Conservation (phyloP, 2,113 vertebrate genomes). For the Accipiter virgatus region DNA sequence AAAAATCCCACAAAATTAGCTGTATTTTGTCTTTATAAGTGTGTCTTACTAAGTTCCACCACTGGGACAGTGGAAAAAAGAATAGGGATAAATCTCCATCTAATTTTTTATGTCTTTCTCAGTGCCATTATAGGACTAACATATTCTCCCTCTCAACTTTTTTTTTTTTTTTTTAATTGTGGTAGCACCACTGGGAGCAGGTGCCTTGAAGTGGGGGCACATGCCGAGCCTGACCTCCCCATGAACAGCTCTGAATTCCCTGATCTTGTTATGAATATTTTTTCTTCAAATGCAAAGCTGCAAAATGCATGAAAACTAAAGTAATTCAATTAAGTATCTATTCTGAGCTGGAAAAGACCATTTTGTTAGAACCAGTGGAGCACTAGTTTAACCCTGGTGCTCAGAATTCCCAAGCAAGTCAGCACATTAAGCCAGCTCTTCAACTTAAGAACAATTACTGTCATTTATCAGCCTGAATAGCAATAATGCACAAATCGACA, state of each 20-base stretch:
- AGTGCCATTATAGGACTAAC: neutral
- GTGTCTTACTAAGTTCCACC: neutral
- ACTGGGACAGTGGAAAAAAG: neutral
- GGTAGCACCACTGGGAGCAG: neutral
- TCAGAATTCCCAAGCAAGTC: constrained; percentile 82
- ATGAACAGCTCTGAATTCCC: constrained; percentile 52
- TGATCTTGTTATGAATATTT: constrained; percentile 68
- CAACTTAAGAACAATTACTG: constrained; percentile 88
- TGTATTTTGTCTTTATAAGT: neutral
- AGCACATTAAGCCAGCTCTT: constrained; percentile 83
- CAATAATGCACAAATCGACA: constrained; percentile 87
- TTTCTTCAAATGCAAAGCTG: constrained; percentile 70
- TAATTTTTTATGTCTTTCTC: neutral
- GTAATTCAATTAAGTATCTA: constrained; percentile 81
- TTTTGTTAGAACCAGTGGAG: constrained; percentile 75
- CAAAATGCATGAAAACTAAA: constrained; percentile 74
- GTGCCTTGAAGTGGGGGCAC: constrained; percentile 60
- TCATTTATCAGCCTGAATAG: constrained; percentile 87
- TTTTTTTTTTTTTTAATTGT: constrained; percentile 6
- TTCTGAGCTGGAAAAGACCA: constrained; percentile 75
- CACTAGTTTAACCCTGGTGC: constrained; percentile 76
- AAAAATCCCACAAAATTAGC: neutral
- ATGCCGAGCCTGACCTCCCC: constrained; percentile 29
- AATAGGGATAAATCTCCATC: neutral
- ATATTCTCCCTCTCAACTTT: neutral